phyloP scores from a whole-genome alignment of 2,797 vertebrate species.

The Gadopsis marmoratus region DNA sequence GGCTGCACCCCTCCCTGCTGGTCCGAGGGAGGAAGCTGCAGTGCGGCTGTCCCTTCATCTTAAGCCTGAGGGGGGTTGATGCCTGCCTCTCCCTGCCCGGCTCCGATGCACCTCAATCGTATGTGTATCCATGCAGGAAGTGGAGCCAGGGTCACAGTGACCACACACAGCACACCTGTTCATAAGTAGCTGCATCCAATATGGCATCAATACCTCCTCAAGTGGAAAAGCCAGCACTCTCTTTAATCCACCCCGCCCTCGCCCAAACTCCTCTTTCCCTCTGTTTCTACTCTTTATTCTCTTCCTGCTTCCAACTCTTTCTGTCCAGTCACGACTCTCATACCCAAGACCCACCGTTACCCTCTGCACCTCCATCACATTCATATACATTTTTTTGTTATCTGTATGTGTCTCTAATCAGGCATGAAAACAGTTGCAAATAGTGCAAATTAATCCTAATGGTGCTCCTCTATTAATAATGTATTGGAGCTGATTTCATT shows the following conservation, averaged over 20 bases:
- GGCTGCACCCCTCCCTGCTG: conserved; percentile 37
- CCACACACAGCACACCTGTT: conserved; percentile 74
- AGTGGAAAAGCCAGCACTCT: conserved; percentile 72
- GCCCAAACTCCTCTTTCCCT: conserved; percentile 18
- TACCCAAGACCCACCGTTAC: conserved; percentile 7
- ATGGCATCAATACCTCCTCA: conserved; percentile 70
- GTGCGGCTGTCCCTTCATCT: conserved; percentile 65
- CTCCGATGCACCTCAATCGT: conserved; percentile 62
- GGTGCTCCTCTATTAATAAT: conserved; percentile 85
- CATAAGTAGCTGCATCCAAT: conserved; percentile 72
- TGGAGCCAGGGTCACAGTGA: conserved; percentile 68
- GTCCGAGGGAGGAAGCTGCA: conserved; percentile 53
- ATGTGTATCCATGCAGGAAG: conserved; percentile 73
- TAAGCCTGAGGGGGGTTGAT: conserved; percentile 46
- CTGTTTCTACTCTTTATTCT: conserved; percentile 19
- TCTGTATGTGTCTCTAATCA: conserved; percentile 81
- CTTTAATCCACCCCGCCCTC: conserved; percentile 51
- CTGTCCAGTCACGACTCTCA: conserved; percentile 37
- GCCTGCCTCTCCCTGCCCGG: conserved; percentile 52
- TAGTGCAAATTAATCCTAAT: conserved; percentile 85
- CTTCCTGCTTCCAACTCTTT: conserved; percentile 27
- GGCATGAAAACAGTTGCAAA: conserved; percentile 83
- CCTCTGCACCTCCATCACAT: conserved; percentile 21
- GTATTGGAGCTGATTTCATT: conserved; percentile 91
- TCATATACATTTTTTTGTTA: conserved; percentile 61